Conservation (phyloP, 2,113 vertebrate genomes). For the Rhea pennata region DNA sequence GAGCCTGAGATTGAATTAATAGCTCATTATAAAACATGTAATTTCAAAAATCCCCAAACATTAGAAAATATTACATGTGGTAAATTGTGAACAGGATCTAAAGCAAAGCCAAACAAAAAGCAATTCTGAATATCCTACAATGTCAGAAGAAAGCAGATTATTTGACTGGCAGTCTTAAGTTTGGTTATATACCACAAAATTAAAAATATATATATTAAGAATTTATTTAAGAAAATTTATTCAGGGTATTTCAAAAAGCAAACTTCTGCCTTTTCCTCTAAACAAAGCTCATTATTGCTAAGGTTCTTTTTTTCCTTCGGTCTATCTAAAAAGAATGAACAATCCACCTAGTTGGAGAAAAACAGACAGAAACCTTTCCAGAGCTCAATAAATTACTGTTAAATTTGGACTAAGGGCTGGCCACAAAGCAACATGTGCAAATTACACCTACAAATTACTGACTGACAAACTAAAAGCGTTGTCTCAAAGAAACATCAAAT, state of each 20-base stretch:
- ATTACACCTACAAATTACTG: background rate
- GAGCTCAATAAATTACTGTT: background rate
- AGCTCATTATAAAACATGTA: background rate
- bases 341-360: accelerated
- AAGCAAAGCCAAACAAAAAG: background rate
- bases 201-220: too few relatives aligned
- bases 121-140: background rate
- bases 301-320: background rate
- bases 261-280: background rate
- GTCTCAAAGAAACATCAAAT: background rate
- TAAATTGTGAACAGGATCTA: background rate
- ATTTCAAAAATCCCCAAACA: background rate
- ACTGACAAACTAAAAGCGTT: background rate
- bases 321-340: background rate
- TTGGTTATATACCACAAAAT: background rate
- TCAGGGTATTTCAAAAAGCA: background rate
- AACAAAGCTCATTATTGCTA: background rate
- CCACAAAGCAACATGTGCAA: background rate
- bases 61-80: background rate
- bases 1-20: background rate
- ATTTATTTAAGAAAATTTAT: background rate
- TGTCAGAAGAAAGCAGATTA: background rate
- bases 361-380: background rate
- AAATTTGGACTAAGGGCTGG: background rate
- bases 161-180: background rate